phyloP scores from a whole-genome alignment of 2,797 vertebrate species.

The Anguilla anguilla region DNA sequence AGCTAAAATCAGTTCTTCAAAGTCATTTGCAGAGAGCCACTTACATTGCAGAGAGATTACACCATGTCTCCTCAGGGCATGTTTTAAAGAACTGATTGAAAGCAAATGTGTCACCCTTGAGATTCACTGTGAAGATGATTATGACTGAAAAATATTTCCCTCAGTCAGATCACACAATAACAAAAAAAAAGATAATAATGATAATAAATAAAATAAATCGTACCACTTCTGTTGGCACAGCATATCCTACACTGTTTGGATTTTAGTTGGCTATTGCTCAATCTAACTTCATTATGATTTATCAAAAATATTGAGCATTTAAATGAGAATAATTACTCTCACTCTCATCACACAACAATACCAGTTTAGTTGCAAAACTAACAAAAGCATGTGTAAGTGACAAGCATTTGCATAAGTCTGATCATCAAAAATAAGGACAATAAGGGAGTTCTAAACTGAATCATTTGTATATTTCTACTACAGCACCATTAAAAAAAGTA shows the following conservation, averaged over 20 bases:
- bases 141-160: background rate
- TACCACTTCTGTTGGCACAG: background rate
- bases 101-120: slow-evolving; percentile 35
- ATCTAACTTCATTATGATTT: background rate
- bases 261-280: background rate
- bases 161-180: background rate
- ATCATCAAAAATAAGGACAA: background rate
- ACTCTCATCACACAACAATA: background rate
- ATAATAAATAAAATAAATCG: no score
- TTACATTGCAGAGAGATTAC: slow-evolving; percentile 22
- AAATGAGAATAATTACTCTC: background rate
- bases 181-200: background rate
- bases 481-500: no score
- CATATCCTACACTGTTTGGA: background rate
- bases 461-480: background rate
- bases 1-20: slow-evolving; percentile 24
- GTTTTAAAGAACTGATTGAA: slow-evolving; percentile 23
- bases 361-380: background rate
- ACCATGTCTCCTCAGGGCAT: slow-evolving; percentile 20
- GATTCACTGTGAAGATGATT: slow-evolving; percentile 16
- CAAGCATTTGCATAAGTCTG: background rate
- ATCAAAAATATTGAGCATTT: background rate
- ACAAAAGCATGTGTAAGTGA: background rate
- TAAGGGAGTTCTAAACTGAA: background rate
- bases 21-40: slow-evolving; percentile 30